Percentiles rank a stretch among this genome's conserved stretches.
These are phyloP conservation scores for Trichomalopsis sarcophagae DNA, from an alignment of 1,140 invertebrate species.

Conservation along the genomic window DNA sequence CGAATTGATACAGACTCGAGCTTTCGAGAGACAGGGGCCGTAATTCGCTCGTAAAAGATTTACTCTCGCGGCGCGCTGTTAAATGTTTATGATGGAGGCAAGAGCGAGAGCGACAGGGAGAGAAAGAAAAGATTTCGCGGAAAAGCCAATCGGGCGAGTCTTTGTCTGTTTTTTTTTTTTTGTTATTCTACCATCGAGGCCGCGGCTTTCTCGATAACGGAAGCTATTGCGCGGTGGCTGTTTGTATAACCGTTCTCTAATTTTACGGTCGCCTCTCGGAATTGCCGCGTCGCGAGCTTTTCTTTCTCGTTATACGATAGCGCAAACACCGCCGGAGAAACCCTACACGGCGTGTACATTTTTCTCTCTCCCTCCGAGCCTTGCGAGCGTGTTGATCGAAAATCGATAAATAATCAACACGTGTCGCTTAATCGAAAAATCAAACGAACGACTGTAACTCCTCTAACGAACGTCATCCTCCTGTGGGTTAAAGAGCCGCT, in stretches of 20 bases:
- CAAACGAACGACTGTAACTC: not conserved
- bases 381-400: too few relatives aligned
- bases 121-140: slow-evolving; percentile 8
- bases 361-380: too few relatives aligned
- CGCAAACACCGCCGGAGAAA: not conserved
- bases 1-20: slow-evolving; percentile 20
- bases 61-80: slow-evolving; percentile 38
- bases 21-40: slow-evolving; percentile 7
- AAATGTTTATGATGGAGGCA: slow-evolving; percentile 44
- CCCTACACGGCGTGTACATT: not conserved
- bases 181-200: not conserved
- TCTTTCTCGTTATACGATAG: not conserved
- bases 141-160: slow-evolving; percentile 11
- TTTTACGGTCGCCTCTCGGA: not conserved
- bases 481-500: not conserved
- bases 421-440: not conserved
- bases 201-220: not conserved
- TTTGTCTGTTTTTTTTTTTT: slow-evolving; percentile 31
- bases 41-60: slow-evolving; percentile 48
- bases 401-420: not conserved
- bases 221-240: not conserved
- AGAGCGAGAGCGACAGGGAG: too few relatives aligned
- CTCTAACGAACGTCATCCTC: not conserved
- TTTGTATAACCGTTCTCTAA: slow-evolving; percentile 4
- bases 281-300: not conserved